A percentile compares a stretch with the other conserved stretches of the same genome.
Conservation (phyloP, 2,888 invertebrate species). For the Drosophila multiciliata region DNA sequence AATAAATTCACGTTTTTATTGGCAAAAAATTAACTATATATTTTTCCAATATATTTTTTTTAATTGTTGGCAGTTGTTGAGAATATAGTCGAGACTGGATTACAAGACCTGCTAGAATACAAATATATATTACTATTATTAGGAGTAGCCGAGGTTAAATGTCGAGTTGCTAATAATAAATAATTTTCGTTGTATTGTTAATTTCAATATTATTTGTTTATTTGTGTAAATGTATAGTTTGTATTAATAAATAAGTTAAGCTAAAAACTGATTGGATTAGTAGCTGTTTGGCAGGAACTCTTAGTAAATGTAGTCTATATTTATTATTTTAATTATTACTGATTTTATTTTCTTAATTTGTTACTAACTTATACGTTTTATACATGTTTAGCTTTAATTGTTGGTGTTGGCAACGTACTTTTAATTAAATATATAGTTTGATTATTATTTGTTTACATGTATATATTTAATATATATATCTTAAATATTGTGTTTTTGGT, state of each 20-base stretch:
- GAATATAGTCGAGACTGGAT: background rate
- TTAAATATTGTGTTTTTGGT: slow-evolving; percentile 53
- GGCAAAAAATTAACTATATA: background rate
- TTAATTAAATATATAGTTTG: background rate
- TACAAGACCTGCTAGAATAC: too few relatives aligned
- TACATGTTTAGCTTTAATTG: background rate
- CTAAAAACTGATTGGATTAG: background rate
- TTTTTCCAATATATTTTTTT: too few relatives aligned
- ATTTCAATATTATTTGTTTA: background rate
- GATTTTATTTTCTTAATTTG: background rate
- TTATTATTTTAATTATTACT: background rate
- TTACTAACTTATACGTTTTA: background rate
- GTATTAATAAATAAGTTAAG: background rate
- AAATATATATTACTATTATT: too few relatives aligned
- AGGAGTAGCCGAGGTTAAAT: background rate
- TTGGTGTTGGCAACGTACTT: slow-evolving; percentile 1
- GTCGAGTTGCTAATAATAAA: background rate
- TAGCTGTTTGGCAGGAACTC: too few relatives aligned
- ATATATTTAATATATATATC: background rate
- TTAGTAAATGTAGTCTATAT: background rate
- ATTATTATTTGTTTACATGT: background rate
- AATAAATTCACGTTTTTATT: background rate
- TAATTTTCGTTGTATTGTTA: background rate
- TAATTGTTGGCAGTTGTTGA: background rate
- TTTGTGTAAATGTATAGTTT: background rate